Evolutionary conservation across 23 tunicate genomes (phyloP).

Genomic region (Clavelina lepadiformis): DNA sequence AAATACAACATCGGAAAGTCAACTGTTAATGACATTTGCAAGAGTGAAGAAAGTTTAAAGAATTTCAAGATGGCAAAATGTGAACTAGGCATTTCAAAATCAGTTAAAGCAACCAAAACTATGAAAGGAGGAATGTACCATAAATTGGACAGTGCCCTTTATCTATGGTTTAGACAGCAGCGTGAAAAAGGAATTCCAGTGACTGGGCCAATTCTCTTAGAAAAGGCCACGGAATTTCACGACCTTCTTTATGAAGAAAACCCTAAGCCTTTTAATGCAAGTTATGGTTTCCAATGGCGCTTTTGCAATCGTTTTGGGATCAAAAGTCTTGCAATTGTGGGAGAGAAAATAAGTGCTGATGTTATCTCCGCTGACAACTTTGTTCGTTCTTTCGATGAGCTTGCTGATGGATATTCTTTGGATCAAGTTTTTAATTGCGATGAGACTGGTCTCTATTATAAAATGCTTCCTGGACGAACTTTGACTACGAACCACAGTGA

Average conservation of each 20-base stretch:
- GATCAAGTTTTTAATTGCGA: constrained; percentile 18
- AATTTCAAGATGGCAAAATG: constrained; percentile 8
- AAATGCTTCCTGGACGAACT: constrained; percentile 9
- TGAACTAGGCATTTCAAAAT: no score
- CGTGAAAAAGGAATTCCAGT: constrained; percentile 11
- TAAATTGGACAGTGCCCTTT: no score
- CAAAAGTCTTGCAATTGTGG: constrained; percentile 6
- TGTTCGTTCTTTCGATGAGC: constrained; percentile 1
- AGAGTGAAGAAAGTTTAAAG: constrained; percentile 11
- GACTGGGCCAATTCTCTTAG: constrained; percentile 9
- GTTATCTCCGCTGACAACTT: constrained; percentile 6
- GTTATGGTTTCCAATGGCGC: constrained; percentile 5
- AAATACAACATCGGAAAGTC: constrained; percentile 12
- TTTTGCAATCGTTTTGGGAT: constrained; percentile 9
- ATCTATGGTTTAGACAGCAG: constrained; percentile 4
- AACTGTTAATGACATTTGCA: constrained; percentile 7
- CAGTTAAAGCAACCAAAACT: no score
- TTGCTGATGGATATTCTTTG: constrained; percentile 19
- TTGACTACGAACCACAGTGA: constrained; percentile 18
- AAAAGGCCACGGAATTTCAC: constrained; percentile 10
- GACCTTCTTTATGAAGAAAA: constrained; percentile 7
- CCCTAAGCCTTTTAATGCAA: constrained; percentile 9
- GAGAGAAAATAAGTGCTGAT: constrained; percentile 15
- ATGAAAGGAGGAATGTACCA: no score
- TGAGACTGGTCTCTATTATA: constrained; percentile 14